Conservation (phyloP, 2,797 vertebrate genomes). For the Oreochromis grahami region DNA sequence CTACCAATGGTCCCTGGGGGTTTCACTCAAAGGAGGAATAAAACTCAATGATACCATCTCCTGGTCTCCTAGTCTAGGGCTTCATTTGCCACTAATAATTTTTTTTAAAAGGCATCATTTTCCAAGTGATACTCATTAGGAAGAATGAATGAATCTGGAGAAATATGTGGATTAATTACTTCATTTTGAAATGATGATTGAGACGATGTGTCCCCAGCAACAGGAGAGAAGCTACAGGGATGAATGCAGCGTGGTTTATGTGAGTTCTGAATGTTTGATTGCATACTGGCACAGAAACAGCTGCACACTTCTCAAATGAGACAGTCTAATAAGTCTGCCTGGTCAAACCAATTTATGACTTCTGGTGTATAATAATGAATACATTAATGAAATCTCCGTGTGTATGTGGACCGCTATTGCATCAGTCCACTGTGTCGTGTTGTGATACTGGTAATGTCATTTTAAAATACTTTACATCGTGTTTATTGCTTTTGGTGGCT, state of each 20-base stretch:
- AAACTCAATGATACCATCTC: background rate
- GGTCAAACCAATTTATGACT: background rate
- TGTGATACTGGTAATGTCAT: background rate
- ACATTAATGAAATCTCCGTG: background rate
- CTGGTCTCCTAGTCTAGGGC: background rate
- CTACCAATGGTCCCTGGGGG: background rate
- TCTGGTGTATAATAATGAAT: background rate
- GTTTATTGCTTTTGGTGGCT: background rate
- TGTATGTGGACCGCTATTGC: background rate
- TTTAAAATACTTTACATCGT: background rate
- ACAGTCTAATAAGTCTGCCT: background rate
- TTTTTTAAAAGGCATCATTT: background rate
- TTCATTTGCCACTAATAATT: background rate
- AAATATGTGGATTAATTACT: background rate
- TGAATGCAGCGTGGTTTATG: background rate
- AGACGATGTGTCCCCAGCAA: no score
- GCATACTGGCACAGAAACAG: background rate
- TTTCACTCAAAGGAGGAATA: slow-evolving; percentile 5
- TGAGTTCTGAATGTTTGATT: background rate
- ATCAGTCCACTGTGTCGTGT: background rate
- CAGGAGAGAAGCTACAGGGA: background rate
- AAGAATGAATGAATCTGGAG: background rate
- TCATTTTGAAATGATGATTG: background rate
- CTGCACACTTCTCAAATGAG: background rate
- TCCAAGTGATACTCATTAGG: background rate